Evolutionary conservation across 2,113 vertebrate genomes (phyloP).

Genomic region (Cervus canadensis): DNA sequence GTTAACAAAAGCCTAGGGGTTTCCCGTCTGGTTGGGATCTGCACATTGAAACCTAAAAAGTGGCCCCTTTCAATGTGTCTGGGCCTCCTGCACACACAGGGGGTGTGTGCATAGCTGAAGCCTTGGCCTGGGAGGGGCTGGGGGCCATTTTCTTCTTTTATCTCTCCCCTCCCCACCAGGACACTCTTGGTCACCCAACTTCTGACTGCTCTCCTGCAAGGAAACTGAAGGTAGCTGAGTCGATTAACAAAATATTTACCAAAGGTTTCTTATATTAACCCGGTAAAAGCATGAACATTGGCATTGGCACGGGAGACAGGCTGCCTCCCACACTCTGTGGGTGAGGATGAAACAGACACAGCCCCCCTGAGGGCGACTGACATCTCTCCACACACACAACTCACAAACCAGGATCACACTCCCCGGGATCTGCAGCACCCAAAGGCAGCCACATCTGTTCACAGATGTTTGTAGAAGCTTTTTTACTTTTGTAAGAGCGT

Average conservation of each 20-base stretch:
- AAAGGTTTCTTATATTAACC: not conserved
- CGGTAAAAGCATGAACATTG: not conserved
- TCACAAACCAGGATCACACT: not conserved
- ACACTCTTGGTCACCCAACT: not conserved
- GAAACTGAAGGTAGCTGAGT: not conserved
- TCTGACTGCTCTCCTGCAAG: not conserved
- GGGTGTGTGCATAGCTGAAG: too few relatives aligned
- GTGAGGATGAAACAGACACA: not conserved
- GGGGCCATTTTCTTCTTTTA: not conserved
- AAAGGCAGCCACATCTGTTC: not conserved
- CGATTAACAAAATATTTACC: not conserved
- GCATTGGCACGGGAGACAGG: not conserved
- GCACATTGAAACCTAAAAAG: not conserved
- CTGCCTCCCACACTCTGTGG: accelerated
- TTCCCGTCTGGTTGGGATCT: too few relatives aligned
- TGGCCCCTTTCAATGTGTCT: accelerated
- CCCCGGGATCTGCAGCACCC: not conserved
- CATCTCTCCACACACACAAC: not conserved
- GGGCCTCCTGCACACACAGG: accelerated
- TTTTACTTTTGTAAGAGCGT: not conserved
- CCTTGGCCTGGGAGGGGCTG: not conserved
- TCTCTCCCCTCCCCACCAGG: accelerated
- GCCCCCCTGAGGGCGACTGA: accelerated
- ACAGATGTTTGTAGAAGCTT: not conserved
- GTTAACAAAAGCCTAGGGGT: not conserved